phyloP scores from a whole-genome alignment of 2,888 invertebrate genomes.

The Laspeyria flexula region DNA sequence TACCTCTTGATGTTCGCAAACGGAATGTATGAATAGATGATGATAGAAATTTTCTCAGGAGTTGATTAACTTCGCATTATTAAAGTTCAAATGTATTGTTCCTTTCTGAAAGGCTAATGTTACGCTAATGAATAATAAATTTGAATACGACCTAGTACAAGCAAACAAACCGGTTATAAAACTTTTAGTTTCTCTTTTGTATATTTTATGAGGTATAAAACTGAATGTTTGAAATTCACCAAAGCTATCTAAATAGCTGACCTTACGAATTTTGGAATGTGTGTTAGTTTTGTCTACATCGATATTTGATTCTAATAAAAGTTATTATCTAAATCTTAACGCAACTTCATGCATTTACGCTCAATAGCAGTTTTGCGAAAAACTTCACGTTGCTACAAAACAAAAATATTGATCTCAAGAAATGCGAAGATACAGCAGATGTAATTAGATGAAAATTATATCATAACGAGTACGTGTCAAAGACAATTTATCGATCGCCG shows the following conservation, averaged over 20 bases:
- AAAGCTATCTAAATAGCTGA: constrained; percentile 3
- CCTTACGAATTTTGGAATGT: neutral
- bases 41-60: constrained; percentile 30
- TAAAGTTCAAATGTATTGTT: neutral
- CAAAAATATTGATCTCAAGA: too few species aligned
- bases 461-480: too few species aligned
- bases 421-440: too few species aligned
- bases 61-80: constrained; percentile 21
- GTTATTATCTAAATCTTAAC: too few species aligned
- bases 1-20: constrained; percentile 40
- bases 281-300: neutral
- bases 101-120: neutral
- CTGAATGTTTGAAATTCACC: constrained; percentile 1
- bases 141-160: neutral
- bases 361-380: too few species aligned
- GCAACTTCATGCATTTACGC: too few species aligned
- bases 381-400: too few species aligned
- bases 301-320: too few species aligned
- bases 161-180: constrained; percentile 2
- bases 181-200: constrained; percentile 6
- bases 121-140: neutral
- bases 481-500: too few species aligned
- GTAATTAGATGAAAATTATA: too few species aligned
- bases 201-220: constrained; percentile 11
- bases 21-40: constrained; percentile 39